phyloP scores from a whole-genome alignment of 2,888 invertebrate species.

The Aphodius sticticus region DNA sequence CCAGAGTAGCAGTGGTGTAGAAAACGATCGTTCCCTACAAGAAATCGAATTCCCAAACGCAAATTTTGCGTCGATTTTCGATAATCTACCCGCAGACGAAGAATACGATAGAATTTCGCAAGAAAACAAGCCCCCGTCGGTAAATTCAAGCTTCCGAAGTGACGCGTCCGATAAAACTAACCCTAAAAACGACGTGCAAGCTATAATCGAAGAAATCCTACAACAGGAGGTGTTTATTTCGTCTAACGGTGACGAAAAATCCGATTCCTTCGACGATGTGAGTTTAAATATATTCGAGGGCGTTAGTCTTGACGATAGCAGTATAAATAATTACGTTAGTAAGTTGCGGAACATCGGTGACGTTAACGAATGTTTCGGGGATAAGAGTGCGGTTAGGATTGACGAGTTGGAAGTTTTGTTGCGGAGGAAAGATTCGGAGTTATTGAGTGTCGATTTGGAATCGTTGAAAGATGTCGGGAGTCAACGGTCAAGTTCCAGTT shows the following conservation, averaged over 20 bases:
- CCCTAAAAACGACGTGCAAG: conserved; percentile 47
- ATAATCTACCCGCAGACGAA: conserved; percentile 42
- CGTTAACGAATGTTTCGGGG: conserved; percentile 38
- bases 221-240: conserved; percentile 49
- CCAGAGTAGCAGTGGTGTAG: conserved; percentile 41
- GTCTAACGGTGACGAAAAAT: conserved; percentile 43
- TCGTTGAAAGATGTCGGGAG: conserved; percentile 52
- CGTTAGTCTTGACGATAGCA: conserved; percentile 56
- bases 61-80: conserved; percentile 42
- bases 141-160: conserved; percentile 37
- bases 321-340: conserved; percentile 49
- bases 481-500: conserved; percentile 61
- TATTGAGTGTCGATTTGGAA: conserved; percentile 62
- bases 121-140: conserved; percentile 47
- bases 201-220: conserved; percentile 56
- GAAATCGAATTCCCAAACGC: conserved; percentile 55
- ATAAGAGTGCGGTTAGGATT: conserved; percentile 42
- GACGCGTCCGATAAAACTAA: conserved; percentile 36
- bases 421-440: conserved; percentile 61
- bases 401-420: conserved; percentile 61
- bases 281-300: conserved; percentile 57
- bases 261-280: conserved; percentile 48
- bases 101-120: conserved; percentile 46
- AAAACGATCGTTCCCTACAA: conserved; percentile 58
- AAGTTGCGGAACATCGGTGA: conserved; percentile 34